Evolutionary conservation across 2,113 vertebrate genomes (phyloP).

Genomic region (Ammodytes dubius): DNA sequence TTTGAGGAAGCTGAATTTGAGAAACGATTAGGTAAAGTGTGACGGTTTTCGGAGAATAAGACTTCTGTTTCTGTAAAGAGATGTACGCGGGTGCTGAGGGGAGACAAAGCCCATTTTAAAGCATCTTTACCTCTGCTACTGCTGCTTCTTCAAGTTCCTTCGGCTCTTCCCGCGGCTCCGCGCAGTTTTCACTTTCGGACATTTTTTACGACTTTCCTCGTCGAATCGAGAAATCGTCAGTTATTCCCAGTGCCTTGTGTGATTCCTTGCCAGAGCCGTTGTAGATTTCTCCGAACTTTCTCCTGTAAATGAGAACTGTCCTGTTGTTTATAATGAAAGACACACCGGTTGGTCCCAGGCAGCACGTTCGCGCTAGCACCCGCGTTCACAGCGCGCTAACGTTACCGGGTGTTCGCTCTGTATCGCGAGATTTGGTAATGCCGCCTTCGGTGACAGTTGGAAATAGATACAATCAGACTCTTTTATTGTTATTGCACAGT

Average conservation of each 20-base stretch:
- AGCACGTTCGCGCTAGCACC: slow-evolving; percentile 69
- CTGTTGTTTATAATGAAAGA: slow-evolving; percentile 73
- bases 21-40: rapidly evolving
- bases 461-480: neutral
- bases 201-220: slow-evolving; percentile 58
- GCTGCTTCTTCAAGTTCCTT: slow-evolving; percentile 77
- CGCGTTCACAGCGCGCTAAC: slow-evolving; percentile 52
- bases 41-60: no score
- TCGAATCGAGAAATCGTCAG: neutral
- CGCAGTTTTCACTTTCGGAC: slow-evolving; percentile 79
- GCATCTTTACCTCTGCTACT: slow-evolving; percentile 81
- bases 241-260: neutral
- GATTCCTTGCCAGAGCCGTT: neutral
- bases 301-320: neutral
- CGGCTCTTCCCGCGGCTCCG: slow-evolving; percentile 82
- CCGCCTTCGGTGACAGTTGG: neutral
- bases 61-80: neutral
- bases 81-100: neutral
- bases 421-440: slow-evolving; percentile 69
- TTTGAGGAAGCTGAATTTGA: neutral
- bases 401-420: neutral
- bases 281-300: slow-evolving; percentile 33
- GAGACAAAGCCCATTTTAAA: slow-evolving; percentile 30
- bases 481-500: no score
- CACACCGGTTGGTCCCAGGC: slow-evolving; percentile 44